Evolutionary conservation across 2,888 invertebrate genomes (phyloP), one percentile per base, ranked within the genome.

Genomic region (Suillia variegata): DNA sequence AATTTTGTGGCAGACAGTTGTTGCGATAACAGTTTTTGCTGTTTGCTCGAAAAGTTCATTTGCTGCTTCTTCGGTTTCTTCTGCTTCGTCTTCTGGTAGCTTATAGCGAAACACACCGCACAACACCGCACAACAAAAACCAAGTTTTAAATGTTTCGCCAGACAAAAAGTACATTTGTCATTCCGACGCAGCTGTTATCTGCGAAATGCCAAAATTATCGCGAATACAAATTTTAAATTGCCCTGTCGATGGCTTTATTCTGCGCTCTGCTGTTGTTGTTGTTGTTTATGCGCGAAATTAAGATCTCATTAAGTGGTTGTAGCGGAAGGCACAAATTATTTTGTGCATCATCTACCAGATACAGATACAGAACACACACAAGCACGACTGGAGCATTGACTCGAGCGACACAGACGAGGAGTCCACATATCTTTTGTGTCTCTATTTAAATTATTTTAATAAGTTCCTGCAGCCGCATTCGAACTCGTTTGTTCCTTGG

Each of bases 191-290:
- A 54, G 20, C 33, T 59, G 65, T 62, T 67, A 63, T 67, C 66
- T 17, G 45, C 45, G 58, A 65, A 54, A 64, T 65, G 67, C 62
- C 67, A 65, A 62, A 62, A 61, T 65, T 63, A 63, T 65, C 67
- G 56, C 54, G 57, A 63, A 67, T 62, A 50, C 50, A 67, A n/a
- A 59, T 62, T 63, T 65, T 59, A 67, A 67, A 62, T 61, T 62
- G 62, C 63, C 61, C 49, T 42, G 48, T 54, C 62, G 63, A 61
- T 64, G 62, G 62, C 63, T 62, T 63, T 63, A 60, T 64, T 63
- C 62, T 34, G 45, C 62, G n/a, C n/a, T n/a, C n/a, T n/a, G n/a
- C n/a, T n/a, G n/a, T n/a, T n/a, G n/a, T n/a, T n/a, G n/a, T n/a
- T n/a, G n/a, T n/a, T n/a, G n/a, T n/a, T n/a, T n/a, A n/a, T n/a